Conservation (phyloP, 2,113 vertebrate genomes). For the Notiomystis cincta region DNA sequence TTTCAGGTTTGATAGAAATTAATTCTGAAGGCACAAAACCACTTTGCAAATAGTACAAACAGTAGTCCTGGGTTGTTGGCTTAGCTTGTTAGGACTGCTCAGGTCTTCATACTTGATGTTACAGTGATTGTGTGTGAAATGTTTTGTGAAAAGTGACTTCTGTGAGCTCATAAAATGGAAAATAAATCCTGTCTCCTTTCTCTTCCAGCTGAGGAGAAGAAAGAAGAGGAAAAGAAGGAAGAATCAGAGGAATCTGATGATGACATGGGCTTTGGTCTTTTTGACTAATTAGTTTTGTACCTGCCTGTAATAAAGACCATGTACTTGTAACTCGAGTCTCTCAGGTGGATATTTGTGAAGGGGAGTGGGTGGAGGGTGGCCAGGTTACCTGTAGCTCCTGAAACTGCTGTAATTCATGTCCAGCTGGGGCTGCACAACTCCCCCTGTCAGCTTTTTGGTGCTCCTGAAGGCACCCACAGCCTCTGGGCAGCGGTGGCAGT, state of each 20-base stretch:
- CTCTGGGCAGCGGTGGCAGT: background rate
- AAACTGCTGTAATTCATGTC: rapidly evolving
- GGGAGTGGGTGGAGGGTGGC: background rate
- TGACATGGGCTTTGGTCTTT: conserved; percentile 99
- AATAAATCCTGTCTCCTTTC: background rate
- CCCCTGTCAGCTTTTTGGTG: rapidly evolving
- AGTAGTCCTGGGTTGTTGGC: rapidly evolving
- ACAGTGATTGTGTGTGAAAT: rapidly evolving
- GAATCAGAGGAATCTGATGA: conserved; percentile 96
- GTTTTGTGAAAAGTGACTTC: rapidly evolving
- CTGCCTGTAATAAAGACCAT: conserved; percentile 67
- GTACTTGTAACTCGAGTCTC: rapidly evolving
- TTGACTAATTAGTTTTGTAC: conserved; percentile 84
- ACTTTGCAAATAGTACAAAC: rapidly evolving
- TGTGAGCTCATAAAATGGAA: rapidly evolving
- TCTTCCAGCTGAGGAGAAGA: conserved; percentile 90
- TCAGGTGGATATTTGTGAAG: background rate
- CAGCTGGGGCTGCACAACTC: rapidly evolving
- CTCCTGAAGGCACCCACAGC: rapidly evolving
- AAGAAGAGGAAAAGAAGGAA: conserved; percentile 97
- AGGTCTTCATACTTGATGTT: background rate
- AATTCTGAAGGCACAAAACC: background rate
- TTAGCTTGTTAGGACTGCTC: too few species aligned
- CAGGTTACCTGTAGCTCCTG: background rate
- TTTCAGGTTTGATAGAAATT: background rate